Evolutionary conservation across 2,113 vertebrate genomes (phyloP), one percentile per base, ranked within the genome.

Genomic region (Hippocampus barbouri): DNA sequence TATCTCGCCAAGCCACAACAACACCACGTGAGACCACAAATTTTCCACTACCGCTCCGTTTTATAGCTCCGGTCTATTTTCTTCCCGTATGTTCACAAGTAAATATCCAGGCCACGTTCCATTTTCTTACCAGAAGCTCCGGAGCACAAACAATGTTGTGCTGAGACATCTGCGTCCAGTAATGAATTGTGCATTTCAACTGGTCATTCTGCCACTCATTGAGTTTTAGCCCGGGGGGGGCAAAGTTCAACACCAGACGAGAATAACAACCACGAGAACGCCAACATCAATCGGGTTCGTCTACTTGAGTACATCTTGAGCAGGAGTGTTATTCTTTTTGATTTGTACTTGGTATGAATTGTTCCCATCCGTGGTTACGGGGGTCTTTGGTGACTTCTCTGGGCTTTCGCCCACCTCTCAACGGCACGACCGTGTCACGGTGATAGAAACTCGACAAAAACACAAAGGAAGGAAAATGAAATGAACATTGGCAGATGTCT

Each of bases 101-200:
- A 23, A 59, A 14, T 38, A 56, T 41, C 56, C 25, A 66, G 30
- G 61, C 75, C 64, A 49, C 67, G 69, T 63, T 20, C 27, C 56
- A 70, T 74, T 61, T 49, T 41, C 66, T 68, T 61, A 3, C 56
- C 41, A 69, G 45, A 54, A 72, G 73, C 85, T 68, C 66, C 79
- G 68, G 49, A 79, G 83, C 84, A 76, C 78, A 78, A 85, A 84
- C 73, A 43, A 60, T 49, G 43, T n/a, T 47, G 30, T 61, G 69
- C 41, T 25, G 5, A 38, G 79, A 83, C 80, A 84, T 78, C 77
- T 82, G 87, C 25, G 72, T 75, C 74, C 53, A 76, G 63, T 51
- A 59, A 47, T 71, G 66, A 73, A 74, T 54, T 70, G 75, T 64
- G 63, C 65, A 68, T 79, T 75, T 73, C 62, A 77, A 76, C 80